Percentiles rank a stretch among this genome's conserved stretches.
Conservation (phyloP, 2,888 invertebrate genomes). For the Bimastos eiseni region DNA sequence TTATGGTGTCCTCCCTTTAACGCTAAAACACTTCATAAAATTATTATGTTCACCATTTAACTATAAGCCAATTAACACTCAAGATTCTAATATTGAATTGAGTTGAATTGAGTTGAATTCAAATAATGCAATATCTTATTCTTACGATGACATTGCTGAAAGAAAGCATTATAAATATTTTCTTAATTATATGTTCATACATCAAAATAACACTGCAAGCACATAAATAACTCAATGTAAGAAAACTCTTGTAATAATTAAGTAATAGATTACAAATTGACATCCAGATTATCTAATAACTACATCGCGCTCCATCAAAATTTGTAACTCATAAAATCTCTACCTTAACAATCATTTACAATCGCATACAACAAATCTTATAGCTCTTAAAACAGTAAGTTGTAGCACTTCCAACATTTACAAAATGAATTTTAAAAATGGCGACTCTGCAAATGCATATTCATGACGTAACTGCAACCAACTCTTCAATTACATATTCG, state of each 20-base stretch:
- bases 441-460: background rate
- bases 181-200: slow-evolving; percentile 2
- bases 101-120: no score
- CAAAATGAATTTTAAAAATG: background rate
- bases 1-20: no score
- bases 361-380: background rate
- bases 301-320: background rate
- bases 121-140: background rate
- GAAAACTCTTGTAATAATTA: slow-evolving; percentile 7
- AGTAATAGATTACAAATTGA: slow-evolving; percentile 6
- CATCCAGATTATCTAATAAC: background rate
- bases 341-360: background rate
- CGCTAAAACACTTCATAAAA: background rate
- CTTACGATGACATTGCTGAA: background rate
- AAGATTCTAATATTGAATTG: background rate
- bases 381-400: background rate
- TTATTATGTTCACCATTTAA: background rate
- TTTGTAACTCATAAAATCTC: background rate
- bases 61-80: background rate
- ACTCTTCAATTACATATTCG: background rate
- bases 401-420: background rate
- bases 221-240: background rate
- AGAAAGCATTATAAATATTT: slow-evolving; percentile 1
- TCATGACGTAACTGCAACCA: background rate
- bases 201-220: slow-evolving; percentile 2